Evolutionary conservation across 2,888 invertebrate genomes (phyloP).

Genomic region (Agrilus biguttatus): DNA sequence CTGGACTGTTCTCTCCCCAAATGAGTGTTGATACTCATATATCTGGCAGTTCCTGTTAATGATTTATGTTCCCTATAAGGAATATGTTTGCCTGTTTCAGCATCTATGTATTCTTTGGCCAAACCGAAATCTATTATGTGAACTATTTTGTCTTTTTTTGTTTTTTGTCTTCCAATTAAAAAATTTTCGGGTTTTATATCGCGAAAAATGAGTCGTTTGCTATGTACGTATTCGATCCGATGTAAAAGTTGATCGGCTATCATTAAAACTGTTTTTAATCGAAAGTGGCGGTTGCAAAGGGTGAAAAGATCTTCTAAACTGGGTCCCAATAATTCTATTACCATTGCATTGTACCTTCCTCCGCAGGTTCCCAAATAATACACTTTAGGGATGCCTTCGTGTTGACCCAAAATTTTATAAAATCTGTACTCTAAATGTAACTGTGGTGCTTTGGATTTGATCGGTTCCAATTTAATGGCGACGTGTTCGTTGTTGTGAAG

Average conservation of each 20-base stretch:
- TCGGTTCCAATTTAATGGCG: constrained; percentile 99
- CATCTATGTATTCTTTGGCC: constrained; percentile 99
- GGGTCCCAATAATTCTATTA: constrained; percentile 58
- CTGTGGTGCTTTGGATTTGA: constrained; percentile 99
- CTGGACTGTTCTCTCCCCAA: constrained; percentile 99
- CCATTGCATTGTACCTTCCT: constrained; percentile 55
- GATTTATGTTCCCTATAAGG: constrained; percentile 99
- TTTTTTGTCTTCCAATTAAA: constrained; percentile 94
- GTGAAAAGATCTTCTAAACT: constrained; percentile 61
- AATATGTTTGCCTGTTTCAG: constrained; percentile 99
- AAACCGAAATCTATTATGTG: constrained; percentile 99
- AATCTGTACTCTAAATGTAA: constrained; percentile 99
- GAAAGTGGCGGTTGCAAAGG: constrained; percentile 54
- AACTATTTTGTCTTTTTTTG: constrained; percentile 95
- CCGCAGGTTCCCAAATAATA: constrained; percentile 63
- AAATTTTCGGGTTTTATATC: constrained; percentile 99
- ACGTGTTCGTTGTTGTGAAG: constrained; percentile 99
- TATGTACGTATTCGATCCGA: constrained; percentile 99
- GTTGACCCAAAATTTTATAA: constrained; percentile 97
- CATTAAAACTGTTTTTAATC: constrained; percentile 57
- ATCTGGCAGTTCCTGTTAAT: constrained; percentile 97
- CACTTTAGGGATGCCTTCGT: constrained; percentile 54
- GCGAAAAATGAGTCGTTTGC: constrained; percentile 96
- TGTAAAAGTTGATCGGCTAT: constrained; percentile 61
- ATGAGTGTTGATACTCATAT: constrained; percentile 99